Evolutionary conservation across 2,113 vertebrate genomes (phyloP).

Genomic region (Stigmatopora argus): DNA sequence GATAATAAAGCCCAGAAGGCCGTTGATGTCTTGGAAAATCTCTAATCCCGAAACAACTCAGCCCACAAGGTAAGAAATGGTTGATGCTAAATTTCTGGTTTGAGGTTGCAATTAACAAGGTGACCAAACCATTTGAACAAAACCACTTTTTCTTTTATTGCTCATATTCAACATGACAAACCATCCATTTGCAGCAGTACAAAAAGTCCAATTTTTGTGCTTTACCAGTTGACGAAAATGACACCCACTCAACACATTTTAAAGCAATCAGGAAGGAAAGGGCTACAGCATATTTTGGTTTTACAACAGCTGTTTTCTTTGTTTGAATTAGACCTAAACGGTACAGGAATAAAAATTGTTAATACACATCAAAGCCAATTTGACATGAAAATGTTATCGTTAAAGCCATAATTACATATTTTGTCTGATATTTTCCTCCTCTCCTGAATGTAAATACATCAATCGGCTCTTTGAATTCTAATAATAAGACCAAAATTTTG

Average conservation of each 20-base stretch:
- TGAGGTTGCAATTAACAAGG: too few relatives aligned
- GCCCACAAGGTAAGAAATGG: background rate
- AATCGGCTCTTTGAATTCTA: background rate
- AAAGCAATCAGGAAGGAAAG: background rate
- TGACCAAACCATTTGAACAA: constrained; percentile 18
- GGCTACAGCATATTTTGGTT: background rate
- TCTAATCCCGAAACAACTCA: background rate
- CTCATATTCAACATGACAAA: constrained; percentile 32
- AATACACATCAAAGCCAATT: background rate
- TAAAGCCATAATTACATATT: background rate
- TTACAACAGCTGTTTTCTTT: background rate
- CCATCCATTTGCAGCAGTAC: constrained; percentile 6
- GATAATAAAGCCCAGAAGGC: background rate
- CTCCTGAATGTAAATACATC: background rate
- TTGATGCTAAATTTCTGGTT: too few relatives aligned
- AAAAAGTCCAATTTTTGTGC: constrained; percentile 3
- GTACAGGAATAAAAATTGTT: too few relatives aligned
- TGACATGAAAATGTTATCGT: background rate
- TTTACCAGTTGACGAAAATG: constrained; percentile 2
- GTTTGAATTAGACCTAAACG: too few relatives aligned
- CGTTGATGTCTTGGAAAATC: too few relatives aligned
- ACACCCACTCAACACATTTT: background rate
- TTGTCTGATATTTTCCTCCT: background rate
- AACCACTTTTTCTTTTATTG: constrained; percentile 36
- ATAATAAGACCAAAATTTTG: background rate